Evolutionary conservation across 2,888 invertebrate genomes (phyloP), one percentile per base, ranked within the genome.

Genomic region (Pelosia muscerda): DNA sequence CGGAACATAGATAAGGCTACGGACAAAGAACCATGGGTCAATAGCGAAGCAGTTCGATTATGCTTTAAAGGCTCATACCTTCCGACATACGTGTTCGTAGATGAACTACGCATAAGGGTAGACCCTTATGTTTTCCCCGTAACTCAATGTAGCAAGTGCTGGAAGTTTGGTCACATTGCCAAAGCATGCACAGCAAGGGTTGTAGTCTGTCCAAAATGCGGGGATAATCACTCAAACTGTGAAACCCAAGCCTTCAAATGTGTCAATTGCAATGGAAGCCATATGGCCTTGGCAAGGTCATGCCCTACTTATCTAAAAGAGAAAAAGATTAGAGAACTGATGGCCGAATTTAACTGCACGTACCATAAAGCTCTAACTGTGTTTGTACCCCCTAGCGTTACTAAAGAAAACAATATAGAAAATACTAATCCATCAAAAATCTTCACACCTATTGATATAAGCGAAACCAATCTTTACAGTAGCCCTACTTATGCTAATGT

Each of bases 231-330:
- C n/a, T 13, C n/a, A n/a, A n/a, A n/a, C n/a, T n/a, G n/a, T n/a
- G n/a, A n/a, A n/a, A n/a, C n/a, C n/a, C n/a, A 19, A 22, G 8
- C 19, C 3, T 53, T n/a, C n/a, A 19, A 19, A 19, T 53, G 53
- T n/a, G 8, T n/a, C 8, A 53, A 53, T n/a, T 53, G 53, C 22
- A n/a, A 3, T 8, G 57, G n/a, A 25, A 58, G 10, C 10, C 31
- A 58, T 11, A 58, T 58, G 10, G 28, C 57, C 19, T 22, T 53
- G n/a, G 15, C 3, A 13, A 53, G n/a, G n/a, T 28, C 19, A 8
- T 58, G 57, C 22, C 57, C 57, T 28, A 10, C 31, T 4, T 58
- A 31, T 31, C n/a, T 31, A 31, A 58, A 58, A 22, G 57, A 31
- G 31, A 28, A 25, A n/a, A 28, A 31, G 31, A 58, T 58, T n/a